Base-by-base conservation (phyloP, 2,797 vertebrate genomes). In the Crenuchus spilurus region DNA sequence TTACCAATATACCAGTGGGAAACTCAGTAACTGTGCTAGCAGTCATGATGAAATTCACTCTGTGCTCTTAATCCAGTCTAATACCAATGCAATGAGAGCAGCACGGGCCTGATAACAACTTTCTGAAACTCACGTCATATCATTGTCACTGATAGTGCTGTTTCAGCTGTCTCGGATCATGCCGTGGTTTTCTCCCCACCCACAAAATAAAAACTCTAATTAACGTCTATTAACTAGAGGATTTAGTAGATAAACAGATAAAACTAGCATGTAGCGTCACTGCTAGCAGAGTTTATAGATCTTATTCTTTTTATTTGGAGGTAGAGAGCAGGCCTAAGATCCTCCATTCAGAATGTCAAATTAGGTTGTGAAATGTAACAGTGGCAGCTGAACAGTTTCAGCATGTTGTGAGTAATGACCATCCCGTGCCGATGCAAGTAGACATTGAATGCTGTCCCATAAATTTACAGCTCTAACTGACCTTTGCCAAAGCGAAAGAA, bases 131-230 rank as follows among this genome's bases (percentile, higher is more conserved):
- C 26, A 39, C 26, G 44, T 60, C 14, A 20, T 49, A 42, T 69
- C 42, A 71, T 60, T 20, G 39, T 72, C 63, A 79, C 37, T 62
- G 37, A 61, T 18, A 2, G 20, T 64, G 70, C 62, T 74, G 46
- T 75, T 64, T 72, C 51, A 73, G 75, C 75, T 78, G 76, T 75
- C 52, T 8, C n/a, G 58, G 62, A 78, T 65, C 39, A 60, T 63
- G 8, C 28, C 28, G 41, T 35, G 57, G 26, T 51, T 64, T 49
- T 65, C 46, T 52, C 54, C 58, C 33, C 37, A 24, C 52, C 14
- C 10, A 41, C 14, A 72, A 61, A 68, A 64, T 70, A 35, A 72
- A 81, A 73, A 39, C 8, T 41, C 22, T 18, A 72, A 63, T 61
- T 70, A 60, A 70, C 42, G 67, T 51, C 16, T 26, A 71, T 67